phyloP scores from a whole-genome alignment of 2,888 invertebrate species.

The Adela reaumurella region DNA sequence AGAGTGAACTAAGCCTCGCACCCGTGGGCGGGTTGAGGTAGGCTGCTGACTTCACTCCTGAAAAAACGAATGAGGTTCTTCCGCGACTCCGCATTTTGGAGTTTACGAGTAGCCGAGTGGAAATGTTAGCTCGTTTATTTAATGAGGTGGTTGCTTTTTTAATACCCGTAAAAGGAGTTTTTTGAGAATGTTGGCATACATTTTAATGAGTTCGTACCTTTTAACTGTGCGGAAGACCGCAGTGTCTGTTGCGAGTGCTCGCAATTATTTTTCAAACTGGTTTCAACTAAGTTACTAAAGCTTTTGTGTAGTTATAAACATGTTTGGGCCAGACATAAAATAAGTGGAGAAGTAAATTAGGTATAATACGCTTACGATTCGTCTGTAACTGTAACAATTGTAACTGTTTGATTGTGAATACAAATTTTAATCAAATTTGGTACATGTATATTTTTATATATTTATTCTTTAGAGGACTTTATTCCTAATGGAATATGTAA shows the following conservation, averaged over 20 bases:
- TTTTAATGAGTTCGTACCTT: slow-evolving; percentile 5
- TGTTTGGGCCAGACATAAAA: too few species aligned
- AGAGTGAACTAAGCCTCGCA: not conserved
- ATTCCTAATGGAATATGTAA: too few species aligned
- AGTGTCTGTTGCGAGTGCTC: slow-evolving; percentile 3
- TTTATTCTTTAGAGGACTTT: too few species aligned
- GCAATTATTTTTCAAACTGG: not conserved
- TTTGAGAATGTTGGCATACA: not conserved
- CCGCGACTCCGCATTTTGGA: slow-evolving; percentile 11
- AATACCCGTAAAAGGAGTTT: slow-evolving; percentile 20
- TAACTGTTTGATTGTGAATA: too few species aligned
- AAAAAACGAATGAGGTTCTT: not conserved
- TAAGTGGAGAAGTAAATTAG: too few species aligned
- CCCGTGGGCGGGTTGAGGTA: not conserved
- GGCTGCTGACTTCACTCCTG: not conserved
- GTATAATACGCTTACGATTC: too few species aligned
- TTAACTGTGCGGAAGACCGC: slow-evolving; percentile 4
- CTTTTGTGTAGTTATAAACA: too few species aligned
- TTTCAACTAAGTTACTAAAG: too few species aligned
- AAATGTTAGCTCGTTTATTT: slow-evolving; percentile 27
- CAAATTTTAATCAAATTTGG: too few species aligned
- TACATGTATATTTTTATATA: too few species aligned
- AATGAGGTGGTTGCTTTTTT: slow-evolving; percentile 31
- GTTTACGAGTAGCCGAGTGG: slow-evolving; percentile 19
- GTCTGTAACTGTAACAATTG: slow-evolving; percentile 1